A percentile compares a stretch with the other conserved stretches of the same genome.
Evolutionary conservation across 2,888 invertebrate genomes (phyloP).

Genomic region (Drosophila meridiana): DNA sequence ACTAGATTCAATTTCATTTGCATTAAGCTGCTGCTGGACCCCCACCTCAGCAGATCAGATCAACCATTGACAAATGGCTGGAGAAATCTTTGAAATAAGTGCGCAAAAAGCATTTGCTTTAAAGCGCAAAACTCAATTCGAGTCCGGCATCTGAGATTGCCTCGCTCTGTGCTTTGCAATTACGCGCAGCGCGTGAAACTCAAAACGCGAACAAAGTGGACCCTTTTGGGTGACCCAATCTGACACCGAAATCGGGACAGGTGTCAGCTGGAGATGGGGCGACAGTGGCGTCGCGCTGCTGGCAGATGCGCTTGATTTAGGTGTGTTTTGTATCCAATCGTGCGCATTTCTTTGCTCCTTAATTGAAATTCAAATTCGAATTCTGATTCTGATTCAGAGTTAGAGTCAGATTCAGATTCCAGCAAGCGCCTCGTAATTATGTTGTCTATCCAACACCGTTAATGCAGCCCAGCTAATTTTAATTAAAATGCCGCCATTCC

Average conservation of each 20-base stretch:
- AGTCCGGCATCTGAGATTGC: conserved; percentile 1
- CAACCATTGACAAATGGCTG: conserved; percentile 51
- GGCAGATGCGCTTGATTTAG: conserved; percentile 58
- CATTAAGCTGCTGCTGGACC: conserved; percentile 22
- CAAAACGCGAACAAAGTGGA: conserved; percentile 35
- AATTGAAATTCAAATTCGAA: conserved; percentile 58
- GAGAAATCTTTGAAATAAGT: conserved; percentile 55
- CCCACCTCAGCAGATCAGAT: conserved; percentile 23
- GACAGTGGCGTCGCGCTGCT: conserved; percentile 12
- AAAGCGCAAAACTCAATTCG: conserved; percentile 25
- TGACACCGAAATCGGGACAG: conserved; percentile 58
- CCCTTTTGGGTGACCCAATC: conserved; percentile 43
- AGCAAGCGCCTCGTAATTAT: conserved; percentile 53
- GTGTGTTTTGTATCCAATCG: conserved; percentile 38
- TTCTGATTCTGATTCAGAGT: conserved; percentile 14
- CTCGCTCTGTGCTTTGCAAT: conserved; percentile 34
- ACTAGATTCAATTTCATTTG: conserved; percentile 59
- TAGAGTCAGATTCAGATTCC: conserved; percentile 16
- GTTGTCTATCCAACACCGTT: conserved; percentile 51
- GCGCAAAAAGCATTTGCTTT: conserved; percentile 37
- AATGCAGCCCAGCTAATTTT: conserved; percentile 39
- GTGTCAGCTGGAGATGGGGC: conserved; percentile 54
- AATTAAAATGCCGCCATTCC: conserved; percentile 40
- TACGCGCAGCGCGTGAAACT: conserved; percentile 37
- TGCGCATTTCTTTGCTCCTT: conserved; percentile 44